Conservation (phyloP, 2,797 vertebrate genomes). For the Sebastolobus altivelis region DNA sequence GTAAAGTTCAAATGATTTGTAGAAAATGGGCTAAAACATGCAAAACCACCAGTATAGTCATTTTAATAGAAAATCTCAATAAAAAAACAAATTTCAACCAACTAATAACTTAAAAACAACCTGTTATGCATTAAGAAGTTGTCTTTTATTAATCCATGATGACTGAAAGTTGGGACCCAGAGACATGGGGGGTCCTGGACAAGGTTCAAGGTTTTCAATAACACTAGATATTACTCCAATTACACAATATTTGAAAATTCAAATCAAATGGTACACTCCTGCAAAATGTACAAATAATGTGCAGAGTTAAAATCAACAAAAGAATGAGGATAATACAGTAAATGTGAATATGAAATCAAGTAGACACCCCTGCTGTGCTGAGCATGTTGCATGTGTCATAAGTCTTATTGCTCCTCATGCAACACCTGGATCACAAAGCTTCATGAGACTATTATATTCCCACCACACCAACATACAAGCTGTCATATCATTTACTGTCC, state of each 20-base stretch:
- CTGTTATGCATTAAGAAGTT: not conserved
- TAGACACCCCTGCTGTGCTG: not conserved
- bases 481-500: constrained; percentile 79
- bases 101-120: not conserved
- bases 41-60: not conserved
- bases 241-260: not conserved
- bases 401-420: constrained; percentile 9
- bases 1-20: not conserved
- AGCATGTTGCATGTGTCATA: not conserved
- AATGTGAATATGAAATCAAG: not conserved
- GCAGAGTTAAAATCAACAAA: not conserved
- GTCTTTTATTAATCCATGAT: not conserved
- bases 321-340: not conserved
- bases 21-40: not conserved
- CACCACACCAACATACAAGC: constrained; percentile 71
- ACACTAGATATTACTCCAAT: not conserved
- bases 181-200: not conserved
- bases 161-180: too few species aligned
- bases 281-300: not conserved
- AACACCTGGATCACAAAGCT: constrained; percentile 51
- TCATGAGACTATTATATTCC: constrained; percentile 39
- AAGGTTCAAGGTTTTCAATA: not conserved
- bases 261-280: not conserved
- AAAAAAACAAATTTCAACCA: not conserved
- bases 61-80: not conserved